A percentile compares a stretch with the other conserved stretches of the same genome.
Conservation (phyloP, 2,113 vertebrate genomes). For the Ceyx margarethae region DNA sequence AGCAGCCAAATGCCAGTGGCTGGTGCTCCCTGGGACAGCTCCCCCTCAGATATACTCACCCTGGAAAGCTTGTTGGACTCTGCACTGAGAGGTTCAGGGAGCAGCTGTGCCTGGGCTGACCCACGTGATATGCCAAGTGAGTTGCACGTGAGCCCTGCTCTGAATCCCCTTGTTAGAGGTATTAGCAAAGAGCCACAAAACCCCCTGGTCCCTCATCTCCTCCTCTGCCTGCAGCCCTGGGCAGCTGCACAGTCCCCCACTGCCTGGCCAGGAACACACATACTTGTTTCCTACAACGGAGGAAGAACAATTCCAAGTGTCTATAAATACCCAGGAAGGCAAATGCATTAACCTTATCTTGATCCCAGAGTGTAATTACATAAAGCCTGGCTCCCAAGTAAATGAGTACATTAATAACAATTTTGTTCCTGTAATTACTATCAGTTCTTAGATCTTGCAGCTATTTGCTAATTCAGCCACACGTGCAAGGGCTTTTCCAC, state of each 20-base stretch:
- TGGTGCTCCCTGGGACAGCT: neutral
- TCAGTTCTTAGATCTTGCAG: neutral
- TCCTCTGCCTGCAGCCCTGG: fast-evolving
- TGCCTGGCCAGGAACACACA: no score
- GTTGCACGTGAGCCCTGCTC: neutral
- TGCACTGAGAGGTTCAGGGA: neutral
- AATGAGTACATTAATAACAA: constrained; percentile 67
- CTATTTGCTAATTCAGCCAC: neutral
- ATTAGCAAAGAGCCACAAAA: neutral
- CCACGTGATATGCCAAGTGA: fast-evolving
- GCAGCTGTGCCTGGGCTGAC: neutral
- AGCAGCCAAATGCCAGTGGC: neutral
- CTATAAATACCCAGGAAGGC: constrained; percentile 27
- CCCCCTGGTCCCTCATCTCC: fast-evolving
- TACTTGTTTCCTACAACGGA: neutral
- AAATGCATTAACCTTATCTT: constrained; percentile 64
- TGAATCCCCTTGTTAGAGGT: fast-evolving
- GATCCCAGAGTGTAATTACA: constrained; percentile 55
- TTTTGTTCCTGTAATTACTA: constrained; percentile 49
- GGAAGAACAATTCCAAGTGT: neutral
- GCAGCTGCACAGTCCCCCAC: fast-evolving
- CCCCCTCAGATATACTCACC: neutral
- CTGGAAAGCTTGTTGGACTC: fast-evolving
- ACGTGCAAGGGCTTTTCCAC: neutral
- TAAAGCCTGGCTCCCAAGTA: constrained; percentile 28